Evolutionary conservation across 2,113 vertebrate species (phyloP).

Genomic region (Glaucidium brasilianum): DNA sequence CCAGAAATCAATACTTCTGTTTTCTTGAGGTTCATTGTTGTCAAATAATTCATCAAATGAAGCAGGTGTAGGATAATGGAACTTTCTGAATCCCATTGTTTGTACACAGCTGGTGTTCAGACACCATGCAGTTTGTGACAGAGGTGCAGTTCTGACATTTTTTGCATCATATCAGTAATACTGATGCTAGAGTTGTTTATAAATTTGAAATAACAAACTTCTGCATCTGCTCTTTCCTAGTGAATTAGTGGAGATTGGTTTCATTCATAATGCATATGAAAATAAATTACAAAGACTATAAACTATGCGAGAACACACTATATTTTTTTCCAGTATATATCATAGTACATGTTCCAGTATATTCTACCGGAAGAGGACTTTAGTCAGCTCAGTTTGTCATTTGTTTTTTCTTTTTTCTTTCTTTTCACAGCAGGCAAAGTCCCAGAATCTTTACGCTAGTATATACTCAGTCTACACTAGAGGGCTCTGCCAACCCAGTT

Average conservation of each 20-base stretch:
- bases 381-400: background rate
- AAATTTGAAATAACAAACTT: background rate
- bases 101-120: background rate
- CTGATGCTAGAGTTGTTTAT: background rate
- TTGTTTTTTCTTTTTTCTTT: background rate
- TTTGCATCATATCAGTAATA: background rate
- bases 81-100: background rate
- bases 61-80: background rate
- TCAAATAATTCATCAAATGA: background rate
- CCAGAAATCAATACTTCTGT: background rate
- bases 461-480: background rate
- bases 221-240: background rate
- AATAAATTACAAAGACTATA: background rate
- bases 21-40: background rate
- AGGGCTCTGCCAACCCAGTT: background rate
- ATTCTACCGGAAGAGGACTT: background rate
- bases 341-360: background rate
- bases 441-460: background rate
- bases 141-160: background rate
- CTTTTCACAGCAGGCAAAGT: background rate
- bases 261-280: background rate
- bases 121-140: background rate
- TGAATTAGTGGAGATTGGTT: background rate
- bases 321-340: background rate
- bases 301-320: background rate